Evolutionary conservation across 1,140 invertebrate species (phyloP).

Genomic region (Drosophila equinoxialis): DNA sequence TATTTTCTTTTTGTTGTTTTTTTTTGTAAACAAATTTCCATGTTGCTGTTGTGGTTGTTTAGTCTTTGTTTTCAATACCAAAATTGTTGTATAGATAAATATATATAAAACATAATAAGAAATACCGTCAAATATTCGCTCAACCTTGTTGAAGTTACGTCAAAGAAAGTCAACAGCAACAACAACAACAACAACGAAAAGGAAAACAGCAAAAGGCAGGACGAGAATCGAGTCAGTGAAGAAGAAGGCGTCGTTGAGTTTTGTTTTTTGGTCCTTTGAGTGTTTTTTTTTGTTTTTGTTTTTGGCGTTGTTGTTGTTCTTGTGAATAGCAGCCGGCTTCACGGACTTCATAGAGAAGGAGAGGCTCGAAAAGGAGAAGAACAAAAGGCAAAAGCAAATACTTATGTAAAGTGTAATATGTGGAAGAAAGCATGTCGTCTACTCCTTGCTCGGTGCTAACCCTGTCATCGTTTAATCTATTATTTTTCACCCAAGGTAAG

Average conservation of each 20-base stretch:
- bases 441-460: constrained; percentile 80
- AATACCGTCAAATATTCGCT: constrained; percentile 23
- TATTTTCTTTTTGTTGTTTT: neutral
- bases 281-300: neutral
- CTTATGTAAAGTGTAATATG: constrained; percentile 80
- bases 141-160: constrained; percentile 64
- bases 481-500: constrained; percentile 83
- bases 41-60: neutral
- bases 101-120: neutral
- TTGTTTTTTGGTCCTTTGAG: neutral
- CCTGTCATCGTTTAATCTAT: constrained; percentile 82
- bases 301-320: neutral
- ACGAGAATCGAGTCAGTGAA: neutral
- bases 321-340: neutral
- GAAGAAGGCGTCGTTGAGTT: neutral
- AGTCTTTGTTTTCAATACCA: neutral
- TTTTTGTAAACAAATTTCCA: constrained; percentile 9
- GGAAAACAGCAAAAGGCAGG: constrained; percentile 26
- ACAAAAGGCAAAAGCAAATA: constrained; percentile 15
- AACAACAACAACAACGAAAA: constrained; percentile 9
- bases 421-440: constrained; percentile 79
- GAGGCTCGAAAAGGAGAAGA: too few relatives aligned
- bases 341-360: neutral
- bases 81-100: neutral
- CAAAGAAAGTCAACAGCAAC: constrained; percentile 59